These are phyloP conservation scores for Psittacula echo DNA, from an alignment of 2,797 vertebrate genomes.

Conservation along the genomic window DNA sequence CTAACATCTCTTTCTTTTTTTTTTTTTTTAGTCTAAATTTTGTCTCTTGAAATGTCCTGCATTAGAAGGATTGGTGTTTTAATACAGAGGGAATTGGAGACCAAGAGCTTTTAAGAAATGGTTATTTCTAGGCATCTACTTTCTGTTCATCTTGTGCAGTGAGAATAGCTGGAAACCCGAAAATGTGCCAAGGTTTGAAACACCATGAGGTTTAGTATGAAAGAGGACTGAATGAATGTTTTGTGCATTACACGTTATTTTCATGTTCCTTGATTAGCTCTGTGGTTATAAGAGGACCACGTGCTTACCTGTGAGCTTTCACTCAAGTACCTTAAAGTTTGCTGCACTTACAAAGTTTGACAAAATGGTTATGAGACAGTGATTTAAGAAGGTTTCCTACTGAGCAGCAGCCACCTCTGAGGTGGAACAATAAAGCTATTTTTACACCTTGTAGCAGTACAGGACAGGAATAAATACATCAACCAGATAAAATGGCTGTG, in stretches of 20 bases:
- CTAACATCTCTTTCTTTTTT: background rate
- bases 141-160: slow-evolving; percentile 34
- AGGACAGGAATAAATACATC: slow-evolving; percentile 53
- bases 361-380: background rate
- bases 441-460: slow-evolving; percentile 14
- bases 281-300: background rate
- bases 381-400: background rate
- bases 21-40: background rate
- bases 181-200: slow-evolving; percentile 67
- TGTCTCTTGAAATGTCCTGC: background rate
- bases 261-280: slow-evolving; percentile 7
- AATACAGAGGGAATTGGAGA: background rate
- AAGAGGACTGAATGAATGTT: slow-evolving; percentile 22
- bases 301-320: background rate
- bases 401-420: background rate
- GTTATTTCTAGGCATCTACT: slow-evolving; percentile 46
- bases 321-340: slow-evolving; percentile 10
- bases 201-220: slow-evolving; percentile 47
- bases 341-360: background rate
- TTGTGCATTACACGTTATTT: background rate
- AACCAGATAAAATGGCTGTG: slow-evolving; percentile 48
- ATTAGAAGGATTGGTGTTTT: background rate
- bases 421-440: slow-evolving; percentile 43
- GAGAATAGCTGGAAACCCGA: slow-evolving; percentile 57
- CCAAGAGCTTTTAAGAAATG: slow-evolving; percentile 10